These are phyloP conservation scores for Deroplatys truncata DNA, from an alignment of 2,888 invertebrate genomes.

Conservation along the genomic window DNA sequence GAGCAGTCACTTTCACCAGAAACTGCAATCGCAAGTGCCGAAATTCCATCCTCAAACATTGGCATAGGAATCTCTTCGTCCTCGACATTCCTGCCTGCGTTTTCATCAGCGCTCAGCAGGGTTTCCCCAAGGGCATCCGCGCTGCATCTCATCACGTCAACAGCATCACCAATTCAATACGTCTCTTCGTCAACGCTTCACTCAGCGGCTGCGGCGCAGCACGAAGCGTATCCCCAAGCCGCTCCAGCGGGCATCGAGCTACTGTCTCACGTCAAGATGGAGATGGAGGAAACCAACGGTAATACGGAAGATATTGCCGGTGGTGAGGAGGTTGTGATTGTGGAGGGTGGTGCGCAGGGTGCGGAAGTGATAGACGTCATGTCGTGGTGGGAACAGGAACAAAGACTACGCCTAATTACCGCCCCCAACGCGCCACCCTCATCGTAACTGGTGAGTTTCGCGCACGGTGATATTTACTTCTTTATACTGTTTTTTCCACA, in stretches of 20 bases:
- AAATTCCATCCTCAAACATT: not conserved
- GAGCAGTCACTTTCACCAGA: constrained; percentile 21
- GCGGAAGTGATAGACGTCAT: constrained; percentile 52
- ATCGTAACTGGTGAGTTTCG: not conserved
- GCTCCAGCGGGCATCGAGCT: constrained; percentile 5
- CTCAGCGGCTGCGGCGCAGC: constrained; percentile 34
- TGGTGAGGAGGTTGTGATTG: constrained; percentile 37
- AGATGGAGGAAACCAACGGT: not conserved
- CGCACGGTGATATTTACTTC: not conserved
- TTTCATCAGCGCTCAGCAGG: not conserved
- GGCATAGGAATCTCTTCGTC: not conserved
- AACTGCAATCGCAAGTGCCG: not conserved
- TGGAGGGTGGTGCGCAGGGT: constrained; percentile 41
- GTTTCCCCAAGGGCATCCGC: not conserved
- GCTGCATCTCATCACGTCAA: not conserved
- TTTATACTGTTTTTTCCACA: not conserved
- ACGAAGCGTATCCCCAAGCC: constrained; percentile 11
- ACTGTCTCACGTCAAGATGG: not conserved
- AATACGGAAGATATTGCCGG: constrained; percentile 36
- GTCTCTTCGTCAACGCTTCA: not conserved
- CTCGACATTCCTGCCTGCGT: not conserved
- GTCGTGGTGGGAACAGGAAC: constrained; percentile 53
- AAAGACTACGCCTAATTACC: constrained; percentile 32
- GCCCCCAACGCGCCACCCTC: not conserved
- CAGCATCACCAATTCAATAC: not conserved